Percentiles rank a stretch among this genome's conserved stretches.
phyloP scores from a whole-genome alignment of 2,888 invertebrate species.

The Scelioninae gen. 1 region DNA sequence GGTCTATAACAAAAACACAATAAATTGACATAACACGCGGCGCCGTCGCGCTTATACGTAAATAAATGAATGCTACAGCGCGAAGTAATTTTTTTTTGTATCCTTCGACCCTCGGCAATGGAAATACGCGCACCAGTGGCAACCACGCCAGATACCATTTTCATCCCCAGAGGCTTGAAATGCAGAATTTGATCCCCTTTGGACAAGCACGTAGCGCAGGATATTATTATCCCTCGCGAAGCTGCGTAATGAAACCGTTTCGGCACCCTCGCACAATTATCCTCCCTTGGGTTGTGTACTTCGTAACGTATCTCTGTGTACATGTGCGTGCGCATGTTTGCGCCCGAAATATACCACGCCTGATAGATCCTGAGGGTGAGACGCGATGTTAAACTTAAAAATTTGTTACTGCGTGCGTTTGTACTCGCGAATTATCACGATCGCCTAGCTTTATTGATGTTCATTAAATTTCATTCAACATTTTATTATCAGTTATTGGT shows the following conservation, averaged over 20 bases:
- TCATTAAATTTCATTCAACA: constrained; percentile 31
- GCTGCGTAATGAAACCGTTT: constrained; percentile 84
- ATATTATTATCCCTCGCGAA: constrained; percentile 81
- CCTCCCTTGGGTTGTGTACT: constrained; percentile 74
- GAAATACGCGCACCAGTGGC: constrained; percentile 58
- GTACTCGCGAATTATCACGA: constrained; percentile 14
- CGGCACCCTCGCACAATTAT: constrained; percentile 81
- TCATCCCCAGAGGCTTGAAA: constrained; percentile 75
- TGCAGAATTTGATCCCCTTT: constrained; percentile 80
- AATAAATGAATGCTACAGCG: constrained; percentile 64
- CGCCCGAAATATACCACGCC: constrained; percentile 54
- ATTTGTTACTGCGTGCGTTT: constrained; percentile 27
- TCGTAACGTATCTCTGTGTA: constrained; percentile 47
- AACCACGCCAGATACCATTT: constrained; percentile 68
- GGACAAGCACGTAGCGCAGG: constrained; percentile 78
- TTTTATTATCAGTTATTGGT: constrained; percentile 33
- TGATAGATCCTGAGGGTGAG: constrained; percentile 32
- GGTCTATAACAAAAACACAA: too few species aligned
- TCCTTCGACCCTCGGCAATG: constrained; percentile 57
- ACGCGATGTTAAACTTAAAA: constrained; percentile 47
- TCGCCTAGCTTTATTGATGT: constrained; percentile 18
- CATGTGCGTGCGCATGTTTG: constrained; percentile 56
- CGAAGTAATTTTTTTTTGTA: constrained; percentile 62
- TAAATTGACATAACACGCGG: not conserved
- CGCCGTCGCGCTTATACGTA: too few species aligned